Evolutionary conservation across 2,888 invertebrate species (phyloP), one percentile per base, ranked within the genome.

Genomic region (Eupithecia vulgata): DNA sequence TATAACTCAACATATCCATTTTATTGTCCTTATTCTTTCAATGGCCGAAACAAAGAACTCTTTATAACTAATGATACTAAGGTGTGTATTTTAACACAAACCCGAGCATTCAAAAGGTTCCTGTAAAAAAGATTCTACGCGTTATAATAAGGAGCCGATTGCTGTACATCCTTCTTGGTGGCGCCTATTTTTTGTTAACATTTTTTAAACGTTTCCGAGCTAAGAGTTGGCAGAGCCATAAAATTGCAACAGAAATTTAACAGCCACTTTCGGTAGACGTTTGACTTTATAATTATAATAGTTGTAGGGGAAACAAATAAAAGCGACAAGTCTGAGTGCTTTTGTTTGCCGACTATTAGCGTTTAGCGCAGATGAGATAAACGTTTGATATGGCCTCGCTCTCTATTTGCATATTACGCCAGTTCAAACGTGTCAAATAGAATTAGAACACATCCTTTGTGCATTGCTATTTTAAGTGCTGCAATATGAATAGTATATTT

Each of bases 41-140:
- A 90, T 88, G 88, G 90, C 82, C 88, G 88, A 92, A 91, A 93
- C 92, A 94, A 93, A 92, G 91, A 92, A 87, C 88, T 88, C 93
- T 93, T 93, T 93, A 94, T 93, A 92, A 92, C 90, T 93, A 93
- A 94, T 93, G 91, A 92, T 93, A 89, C 88, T 92, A 91, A 94
- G 94, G 94, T 94, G 94, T 92, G 93, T 92, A 94, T 94, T 94
- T 94, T 94, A 94, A 94, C 94, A 94, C 94, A 91, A 89, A 84
- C 88, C 88, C 88, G 81, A 88, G 85, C 84, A 87, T 86, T 68
- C 88, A 88, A 88, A 91, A 93, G 89, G 88, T 86, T 83, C 82
- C 82, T 76, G 83, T 91, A 93, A 94, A 93, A 94, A 94, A 91
- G 88, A 88, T 85, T 86, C 88, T 87, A 90, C 91, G 90, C 87